Conservation (phyloP, 2,888 invertebrate genomes). For the Diplazon laetatorius region DNA sequence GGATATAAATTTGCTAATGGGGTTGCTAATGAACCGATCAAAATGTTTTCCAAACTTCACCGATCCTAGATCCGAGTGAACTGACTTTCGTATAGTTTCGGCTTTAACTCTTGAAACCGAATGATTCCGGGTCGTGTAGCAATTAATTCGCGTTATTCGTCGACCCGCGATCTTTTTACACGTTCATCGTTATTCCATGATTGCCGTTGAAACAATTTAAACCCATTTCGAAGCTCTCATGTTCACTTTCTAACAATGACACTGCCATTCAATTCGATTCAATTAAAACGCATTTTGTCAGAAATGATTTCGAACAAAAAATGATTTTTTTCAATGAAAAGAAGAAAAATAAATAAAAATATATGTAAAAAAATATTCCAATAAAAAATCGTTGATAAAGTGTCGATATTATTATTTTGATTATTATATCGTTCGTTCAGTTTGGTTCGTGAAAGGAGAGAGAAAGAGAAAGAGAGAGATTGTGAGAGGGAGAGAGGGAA, state of each 20-base stretch:
- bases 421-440: too few species aligned
- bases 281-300: neutral
- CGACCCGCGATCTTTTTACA: conserved; percentile 17
- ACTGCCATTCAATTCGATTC: neutral
- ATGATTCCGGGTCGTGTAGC: neutral
- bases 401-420: too few species aligned
- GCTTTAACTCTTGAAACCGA: conserved; percentile 17
- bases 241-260: neutral
- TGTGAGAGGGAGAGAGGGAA: too few species aligned
- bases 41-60: conserved; percentile 15
- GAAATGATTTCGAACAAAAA: neutral
- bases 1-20: neutral
- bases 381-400: neutral
- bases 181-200: neutral
- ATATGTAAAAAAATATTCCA: neutral
- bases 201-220: conserved; percentile 9
- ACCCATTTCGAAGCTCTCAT: neutral
- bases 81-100: conserved; percentile 9
- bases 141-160: conserved; percentile 20
- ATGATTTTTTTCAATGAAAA: too few species aligned
- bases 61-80: neutral
- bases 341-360: neutral
- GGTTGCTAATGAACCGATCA: conserved; percentile 14
- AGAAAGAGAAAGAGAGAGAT: too few species aligned
- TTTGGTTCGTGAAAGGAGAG: too few species aligned